phyloP scores from a whole-genome alignment of 1,140 invertebrate species.

The Venturia canescens region DNA sequence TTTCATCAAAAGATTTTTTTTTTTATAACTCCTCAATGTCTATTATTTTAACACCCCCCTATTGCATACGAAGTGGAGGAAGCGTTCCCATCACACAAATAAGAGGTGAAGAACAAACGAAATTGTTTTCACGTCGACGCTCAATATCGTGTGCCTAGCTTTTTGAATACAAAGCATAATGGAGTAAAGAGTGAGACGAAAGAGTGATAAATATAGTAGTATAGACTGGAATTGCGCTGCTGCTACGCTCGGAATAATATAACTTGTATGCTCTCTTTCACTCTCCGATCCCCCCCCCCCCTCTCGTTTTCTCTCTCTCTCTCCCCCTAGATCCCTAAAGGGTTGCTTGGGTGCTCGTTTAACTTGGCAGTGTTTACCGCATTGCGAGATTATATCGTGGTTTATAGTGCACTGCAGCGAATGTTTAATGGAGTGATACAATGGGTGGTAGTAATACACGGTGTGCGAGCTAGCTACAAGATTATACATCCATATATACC shows the following conservation, averaged over 20 bases:
- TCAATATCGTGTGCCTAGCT: neutral
- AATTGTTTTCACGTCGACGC: slow-evolving; percentile 34
- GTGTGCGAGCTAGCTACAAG: slow-evolving; percentile 16
- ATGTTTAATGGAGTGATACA: slow-evolving; percentile 74
- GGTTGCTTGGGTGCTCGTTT: slow-evolving; percentile 53
- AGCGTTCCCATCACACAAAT: neutral
- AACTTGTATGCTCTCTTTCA: too few relatives aligned
- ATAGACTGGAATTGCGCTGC: slow-evolving; percentile 30
- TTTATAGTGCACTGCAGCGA: slow-evolving; percentile 71
- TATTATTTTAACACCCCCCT: neutral
- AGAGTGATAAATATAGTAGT: neutral
- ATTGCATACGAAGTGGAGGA: neutral
- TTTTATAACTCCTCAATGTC: neutral
- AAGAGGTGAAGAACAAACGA: slow-evolving; percentile 11
- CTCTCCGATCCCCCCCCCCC: neutral
- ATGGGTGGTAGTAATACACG: slow-evolving; percentile 53
- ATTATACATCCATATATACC: neutral
- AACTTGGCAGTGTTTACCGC: slow-evolving; percentile 71
- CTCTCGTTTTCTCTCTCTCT: slow-evolving; percentile 2
- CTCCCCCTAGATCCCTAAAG: slow-evolving; percentile 12
- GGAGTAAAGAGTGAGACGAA: slow-evolving; percentile 19
- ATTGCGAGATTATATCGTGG: slow-evolving; percentile 73
- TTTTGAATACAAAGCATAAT: slow-evolving; percentile 24
- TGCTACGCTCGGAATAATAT: slow-evolving; percentile 29
- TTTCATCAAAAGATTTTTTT: neutral